Evolutionary conservation across 2,797 vertebrate species (phyloP).

Genomic region (Acomys russatus): DNA sequence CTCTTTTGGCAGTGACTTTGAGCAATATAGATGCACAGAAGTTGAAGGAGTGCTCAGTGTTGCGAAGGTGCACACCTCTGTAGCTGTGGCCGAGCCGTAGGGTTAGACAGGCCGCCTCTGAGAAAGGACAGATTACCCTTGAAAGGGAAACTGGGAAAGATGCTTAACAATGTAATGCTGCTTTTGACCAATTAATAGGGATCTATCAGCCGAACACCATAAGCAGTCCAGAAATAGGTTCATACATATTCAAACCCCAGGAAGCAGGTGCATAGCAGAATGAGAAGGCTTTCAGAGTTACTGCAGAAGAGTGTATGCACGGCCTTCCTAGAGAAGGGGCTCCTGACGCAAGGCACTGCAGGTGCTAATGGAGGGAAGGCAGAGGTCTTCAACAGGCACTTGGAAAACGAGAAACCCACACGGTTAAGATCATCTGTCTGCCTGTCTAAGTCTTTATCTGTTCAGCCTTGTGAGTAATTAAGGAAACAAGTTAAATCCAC

Average conservation of each 20-base stretch:
- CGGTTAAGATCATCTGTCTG: not conserved
- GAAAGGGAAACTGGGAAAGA: constrained; percentile 32
- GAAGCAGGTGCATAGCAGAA: constrained; percentile 24
- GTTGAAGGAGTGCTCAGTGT: not conserved
- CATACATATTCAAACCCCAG: not conserved
- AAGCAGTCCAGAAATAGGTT: not conserved
- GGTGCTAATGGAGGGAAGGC: not conserved
- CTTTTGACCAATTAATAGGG: not conserved
- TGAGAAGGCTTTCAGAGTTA: constrained; percentile 12
- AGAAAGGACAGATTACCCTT: not conserved
- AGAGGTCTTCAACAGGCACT: not conserved
- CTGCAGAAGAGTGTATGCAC: not conserved
- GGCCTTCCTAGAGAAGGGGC: not conserved
- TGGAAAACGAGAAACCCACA: constrained; percentile 27
- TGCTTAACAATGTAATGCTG: not conserved
- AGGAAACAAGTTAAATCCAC: not conserved
- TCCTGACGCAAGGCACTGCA: constrained; percentile 14
- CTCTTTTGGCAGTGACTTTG: constrained; percentile 17
- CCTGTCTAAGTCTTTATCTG: not conserved
- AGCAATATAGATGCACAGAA: constrained; percentile 15
- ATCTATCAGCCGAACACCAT: not conserved
- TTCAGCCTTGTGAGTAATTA: not conserved
- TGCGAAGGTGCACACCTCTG: constrained; percentile 11
- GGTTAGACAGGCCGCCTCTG: not conserved
- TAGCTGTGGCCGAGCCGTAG: constrained; percentile 5